Percentiles rank a stretch among this genome's conserved stretches.
Evolutionary conservation across 2,888 invertebrate species (phyloP).

Genomic region (Melieria picta): DNA sequence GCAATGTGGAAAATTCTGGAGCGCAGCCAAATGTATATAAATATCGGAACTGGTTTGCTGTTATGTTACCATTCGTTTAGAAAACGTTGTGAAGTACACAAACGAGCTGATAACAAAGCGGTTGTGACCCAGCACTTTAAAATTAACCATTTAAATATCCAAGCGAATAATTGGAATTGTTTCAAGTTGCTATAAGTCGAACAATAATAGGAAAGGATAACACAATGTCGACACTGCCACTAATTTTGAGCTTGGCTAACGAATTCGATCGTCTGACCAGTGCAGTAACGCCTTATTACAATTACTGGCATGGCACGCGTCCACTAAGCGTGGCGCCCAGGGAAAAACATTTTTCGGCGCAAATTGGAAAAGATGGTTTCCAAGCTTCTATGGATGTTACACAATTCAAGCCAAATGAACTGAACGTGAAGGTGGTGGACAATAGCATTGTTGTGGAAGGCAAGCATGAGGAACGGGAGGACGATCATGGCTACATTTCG

Average conservation of each 20-base stretch:
- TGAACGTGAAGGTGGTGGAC: conserved; percentile 73
- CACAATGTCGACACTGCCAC: conserved; percentile 52
- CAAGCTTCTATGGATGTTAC: conserved; percentile 75
- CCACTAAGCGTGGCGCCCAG: not conserved
- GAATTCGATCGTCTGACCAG: conserved; percentile 47
- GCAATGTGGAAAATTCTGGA: too few species aligned
- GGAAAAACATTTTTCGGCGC: conserved; percentile 12
- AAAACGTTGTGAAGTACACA: too few species aligned
- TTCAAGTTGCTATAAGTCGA: too few species aligned
- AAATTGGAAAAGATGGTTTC: conserved; percentile 72
- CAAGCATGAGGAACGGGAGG: conserved; percentile 76
- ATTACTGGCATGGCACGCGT: conserved; percentile 4
- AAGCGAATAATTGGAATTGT: too few species aligned
- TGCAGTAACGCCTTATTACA: conserved; percentile 25
- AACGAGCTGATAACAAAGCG: too few species aligned
- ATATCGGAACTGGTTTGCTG: too few species aligned
- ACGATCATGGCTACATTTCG: conserved; percentile 78
- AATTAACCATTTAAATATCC: too few species aligned
- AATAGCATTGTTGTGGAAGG: conserved; percentile 72
- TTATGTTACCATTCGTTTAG: too few species aligned
- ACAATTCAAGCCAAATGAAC: conserved; percentile 75
- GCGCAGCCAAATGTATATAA: too few species aligned
- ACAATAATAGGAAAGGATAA: not conserved
- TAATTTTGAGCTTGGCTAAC: conserved; percentile 51
- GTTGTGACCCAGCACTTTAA: too few species aligned